Conservation (phyloP, 1,140 invertebrate species). For the Drosophila eugracilis region DNA sequence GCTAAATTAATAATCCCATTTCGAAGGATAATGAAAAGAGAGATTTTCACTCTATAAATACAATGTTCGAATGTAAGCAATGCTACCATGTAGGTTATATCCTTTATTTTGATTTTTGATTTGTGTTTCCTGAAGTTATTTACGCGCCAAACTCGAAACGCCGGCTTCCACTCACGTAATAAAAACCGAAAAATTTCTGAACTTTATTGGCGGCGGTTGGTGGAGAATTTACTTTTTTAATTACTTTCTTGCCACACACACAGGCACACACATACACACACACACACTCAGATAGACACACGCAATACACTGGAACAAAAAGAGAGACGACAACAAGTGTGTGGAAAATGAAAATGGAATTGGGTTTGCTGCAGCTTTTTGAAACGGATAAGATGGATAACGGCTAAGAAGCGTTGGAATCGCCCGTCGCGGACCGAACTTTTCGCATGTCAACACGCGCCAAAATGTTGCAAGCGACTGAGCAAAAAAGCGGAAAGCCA, state of each 20-base stretch:
- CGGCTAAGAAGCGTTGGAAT: slow-evolving; percentile 59
- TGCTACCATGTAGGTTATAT: slow-evolving; percentile 1
- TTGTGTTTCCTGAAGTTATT: slow-evolving; percentile 35
- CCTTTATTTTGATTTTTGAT: background rate
- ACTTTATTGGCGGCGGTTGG: background rate
- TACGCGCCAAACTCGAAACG: slow-evolving; percentile 68
- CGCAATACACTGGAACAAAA: slow-evolving; percentile 26
- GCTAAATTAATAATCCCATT: slow-evolving; percentile 16
- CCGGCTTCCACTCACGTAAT: slow-evolving; percentile 40
- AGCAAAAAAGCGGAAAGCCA: slow-evolving; percentile 23
- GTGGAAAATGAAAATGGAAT: background rate
- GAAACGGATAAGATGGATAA: slow-evolving; percentile 67
- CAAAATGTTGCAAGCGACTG: slow-evolving; percentile 84
- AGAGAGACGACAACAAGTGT: background rate
- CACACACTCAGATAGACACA: too few relatives aligned
- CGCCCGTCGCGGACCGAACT: slow-evolving; percentile 64
- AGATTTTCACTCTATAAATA: background rate
- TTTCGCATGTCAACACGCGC: slow-evolving; percentile 83
- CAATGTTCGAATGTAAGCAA: slow-evolving; percentile 30
- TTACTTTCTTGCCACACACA: slow-evolving; percentile 40
- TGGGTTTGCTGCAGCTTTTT: slow-evolving; percentile 40
- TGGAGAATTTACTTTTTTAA: slow-evolving; percentile 21
- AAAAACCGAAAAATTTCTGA: slow-evolving; percentile 10
- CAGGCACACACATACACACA: too few relatives aligned
- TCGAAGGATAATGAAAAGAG: background rate